Percentiles rank a stretch among this genome's conserved stretches.
Evolutionary conservation across 2,113 vertebrate species (phyloP).

Genomic region (Rhagologus leucostigma): DNA sequence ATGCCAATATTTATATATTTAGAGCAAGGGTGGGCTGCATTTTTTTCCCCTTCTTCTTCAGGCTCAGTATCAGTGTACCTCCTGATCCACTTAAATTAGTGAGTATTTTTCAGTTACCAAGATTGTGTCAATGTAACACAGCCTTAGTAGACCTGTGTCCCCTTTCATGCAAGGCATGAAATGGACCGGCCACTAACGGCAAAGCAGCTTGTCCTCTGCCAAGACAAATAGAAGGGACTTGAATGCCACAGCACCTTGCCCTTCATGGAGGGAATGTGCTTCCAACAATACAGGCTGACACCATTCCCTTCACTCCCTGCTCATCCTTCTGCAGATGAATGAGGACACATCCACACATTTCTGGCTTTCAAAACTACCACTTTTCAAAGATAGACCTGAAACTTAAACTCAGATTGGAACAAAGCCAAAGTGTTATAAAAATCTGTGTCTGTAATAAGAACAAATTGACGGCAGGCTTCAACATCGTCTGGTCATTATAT

Average conservation of each 20-base stretch:
- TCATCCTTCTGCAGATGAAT: background rate
- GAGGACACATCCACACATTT: background rate
- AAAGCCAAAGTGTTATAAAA: background rate
- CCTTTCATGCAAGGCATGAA: background rate
- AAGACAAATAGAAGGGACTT: rapidly evolving
- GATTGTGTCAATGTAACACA: background rate
- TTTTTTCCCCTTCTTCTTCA: background rate
- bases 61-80: background rate
- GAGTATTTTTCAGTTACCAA: background rate
- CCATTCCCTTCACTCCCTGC: background rate
- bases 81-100: background rate
- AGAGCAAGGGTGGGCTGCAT: background rate
- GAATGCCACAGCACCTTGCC: background rate
- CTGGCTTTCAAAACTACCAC: background rate
- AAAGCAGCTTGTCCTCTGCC: background rate
- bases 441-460: background rate
- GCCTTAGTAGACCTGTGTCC: background rate
- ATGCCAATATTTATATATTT: background rate
- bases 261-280: background rate
- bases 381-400: background rate
- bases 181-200: rapidly evolving
- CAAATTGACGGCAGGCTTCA: background rate
- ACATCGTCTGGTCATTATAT: background rate
- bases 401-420: background rate
- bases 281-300: background rate